A percentile compares a stretch with the other conserved stretches of the same genome.
These are phyloP conservation scores for Gymnobelideus leadbeateri DNA, from an alignment of 2,113 vertebrate genomes.

Conservation along the genomic window DNA sequence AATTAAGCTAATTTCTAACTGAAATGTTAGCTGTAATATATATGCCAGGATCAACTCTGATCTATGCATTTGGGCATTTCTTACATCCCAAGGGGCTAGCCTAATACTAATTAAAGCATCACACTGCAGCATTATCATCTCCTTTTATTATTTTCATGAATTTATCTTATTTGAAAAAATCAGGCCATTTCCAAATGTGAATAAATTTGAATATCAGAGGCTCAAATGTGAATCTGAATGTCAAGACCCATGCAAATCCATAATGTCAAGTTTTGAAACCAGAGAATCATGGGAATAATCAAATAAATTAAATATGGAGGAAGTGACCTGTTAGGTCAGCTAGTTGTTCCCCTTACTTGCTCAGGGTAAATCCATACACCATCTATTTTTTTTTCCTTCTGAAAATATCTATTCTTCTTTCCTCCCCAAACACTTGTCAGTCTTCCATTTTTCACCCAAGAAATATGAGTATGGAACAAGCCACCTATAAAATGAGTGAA, in stretches of 20 bases:
- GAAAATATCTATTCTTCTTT: constrained; percentile 16
- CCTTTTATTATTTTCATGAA: constrained; percentile 73
- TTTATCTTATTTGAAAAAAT: constrained; percentile 75
- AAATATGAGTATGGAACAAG: not conserved
- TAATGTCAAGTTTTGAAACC: constrained; percentile 67
- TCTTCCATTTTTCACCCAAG: not conserved
- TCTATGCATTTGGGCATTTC: constrained; percentile 68
- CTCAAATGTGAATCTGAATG: constrained; percentile 58
- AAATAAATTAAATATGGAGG: constrained; percentile 52
- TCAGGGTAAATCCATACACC: constrained; percentile 35
- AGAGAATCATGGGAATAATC: constrained; percentile 52
- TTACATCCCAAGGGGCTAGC: constrained; percentile 55
- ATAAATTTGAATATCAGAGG: constrained; percentile 74
- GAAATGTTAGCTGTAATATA: constrained; percentile 68
- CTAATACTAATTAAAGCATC: constrained; percentile 76
- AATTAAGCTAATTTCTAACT: constrained; percentile 63
- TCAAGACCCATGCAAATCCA: constrained; percentile 49
- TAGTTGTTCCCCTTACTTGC: constrained; percentile 38
- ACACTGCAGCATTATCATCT: constrained; percentile 68
- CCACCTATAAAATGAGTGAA: not conserved
- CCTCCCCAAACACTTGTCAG: not conserved
- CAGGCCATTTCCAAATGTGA: constrained; percentile 71
- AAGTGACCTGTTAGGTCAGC: constrained; percentile 47
- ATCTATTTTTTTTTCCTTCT: constrained; percentile 40
- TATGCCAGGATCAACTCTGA: constrained; percentile 57